Conservation (phyloP, 2,113 vertebrate species). For the Vulpes vulpes region DNA sequence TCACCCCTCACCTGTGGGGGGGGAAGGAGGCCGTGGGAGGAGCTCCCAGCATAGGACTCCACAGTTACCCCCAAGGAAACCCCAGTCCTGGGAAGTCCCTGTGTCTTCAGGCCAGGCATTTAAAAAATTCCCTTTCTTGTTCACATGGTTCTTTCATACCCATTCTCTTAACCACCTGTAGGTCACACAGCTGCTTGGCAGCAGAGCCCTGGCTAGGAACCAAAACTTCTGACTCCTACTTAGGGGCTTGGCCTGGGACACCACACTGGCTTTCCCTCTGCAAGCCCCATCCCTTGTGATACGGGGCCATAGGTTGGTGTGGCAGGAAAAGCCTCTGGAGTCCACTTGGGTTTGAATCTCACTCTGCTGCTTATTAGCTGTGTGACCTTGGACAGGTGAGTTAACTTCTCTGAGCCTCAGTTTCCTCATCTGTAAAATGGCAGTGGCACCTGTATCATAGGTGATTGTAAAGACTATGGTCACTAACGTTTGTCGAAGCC, state of each 20-base stretch:
- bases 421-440: slow-evolving; percentile 30
- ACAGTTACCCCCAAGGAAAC: not conserved
- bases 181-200: slow-evolving; percentile 30
- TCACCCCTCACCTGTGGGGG: not conserved
- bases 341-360: not conserved
- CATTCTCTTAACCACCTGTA: not conserved
- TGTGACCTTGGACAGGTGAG: slow-evolving; percentile 40
- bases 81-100: slow-evolving; percentile 43
- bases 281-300: not conserved
- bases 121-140: not conserved
- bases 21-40: not conserved
- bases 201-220: slow-evolving; percentile 15
- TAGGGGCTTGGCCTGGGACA: not conserved
- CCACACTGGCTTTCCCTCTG: not conserved
- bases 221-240: slow-evolving; percentile 7
- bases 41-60: not conserved
- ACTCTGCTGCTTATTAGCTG: not conserved
- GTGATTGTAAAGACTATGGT: not conserved
- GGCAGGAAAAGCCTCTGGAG: slow-evolving; percentile 10
- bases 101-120: not conserved
- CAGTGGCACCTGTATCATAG: not conserved
- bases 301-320: not conserved
- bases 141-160: slow-evolving; percentile 31
- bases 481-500: not conserved
- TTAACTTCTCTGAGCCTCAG: not conserved